Percentiles rank a stretch among this genome's conserved stretches.
phyloP scores from a whole-genome alignment of 1,140 invertebrate species.

The Zophobas atratus region DNA sequence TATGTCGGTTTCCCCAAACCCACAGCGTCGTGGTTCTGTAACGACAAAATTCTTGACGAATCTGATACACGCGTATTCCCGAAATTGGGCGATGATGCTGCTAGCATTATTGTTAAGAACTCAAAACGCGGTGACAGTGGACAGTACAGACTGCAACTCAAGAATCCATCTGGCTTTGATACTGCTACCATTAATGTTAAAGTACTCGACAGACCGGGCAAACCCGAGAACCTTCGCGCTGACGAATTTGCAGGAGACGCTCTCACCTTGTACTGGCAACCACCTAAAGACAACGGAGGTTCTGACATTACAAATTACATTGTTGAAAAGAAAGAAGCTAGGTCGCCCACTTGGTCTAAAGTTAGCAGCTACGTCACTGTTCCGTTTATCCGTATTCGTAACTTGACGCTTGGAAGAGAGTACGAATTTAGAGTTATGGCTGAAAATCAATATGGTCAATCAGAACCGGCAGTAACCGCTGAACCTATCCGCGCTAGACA shows the following conservation, averaged over 20 bases:
- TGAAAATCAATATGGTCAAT: slow-evolving; percentile 96
- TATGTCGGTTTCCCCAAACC: slow-evolving; percentile 97
- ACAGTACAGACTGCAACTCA: slow-evolving; percentile 92
- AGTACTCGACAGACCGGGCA: slow-evolving; percentile 91
- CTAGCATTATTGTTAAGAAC: slow-evolving; percentile 92
- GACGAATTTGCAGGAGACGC: slow-evolving; percentile 97
- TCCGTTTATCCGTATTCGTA: slow-evolving; percentile 90
- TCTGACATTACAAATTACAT: slow-evolving; percentile 97
- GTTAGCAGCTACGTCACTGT: slow-evolving; percentile 93
- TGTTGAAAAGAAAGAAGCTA: slow-evolving; percentile 93
- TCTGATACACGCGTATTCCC: slow-evolving; percentile 84
- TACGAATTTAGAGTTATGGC: slow-evolving; percentile 99
- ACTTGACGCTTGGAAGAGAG: slow-evolving; percentile 89
- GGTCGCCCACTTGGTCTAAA: slow-evolving; percentile 88
- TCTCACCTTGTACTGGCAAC: slow-evolving; percentile 95
- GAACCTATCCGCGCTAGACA: slow-evolving; percentile 94
- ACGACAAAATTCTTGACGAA: slow-evolving; percentile 85
- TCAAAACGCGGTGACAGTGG: slow-evolving; percentile 93
- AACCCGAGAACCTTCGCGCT: slow-evolving; percentile 89
- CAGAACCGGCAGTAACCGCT: slow-evolving; percentile 89
- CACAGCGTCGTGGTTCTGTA: slow-evolving; percentile 92
- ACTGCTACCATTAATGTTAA: slow-evolving; percentile 94
- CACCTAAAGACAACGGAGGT: slow-evolving; percentile 96
- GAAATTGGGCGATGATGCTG: slow-evolving; percentile 90
- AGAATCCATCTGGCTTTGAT: slow-evolving; percentile 96